These are phyloP conservation scores for Caenorhabditis uteleia DNA, from an alignment of 2,888 invertebrate species.

Conservation along the genomic window DNA sequence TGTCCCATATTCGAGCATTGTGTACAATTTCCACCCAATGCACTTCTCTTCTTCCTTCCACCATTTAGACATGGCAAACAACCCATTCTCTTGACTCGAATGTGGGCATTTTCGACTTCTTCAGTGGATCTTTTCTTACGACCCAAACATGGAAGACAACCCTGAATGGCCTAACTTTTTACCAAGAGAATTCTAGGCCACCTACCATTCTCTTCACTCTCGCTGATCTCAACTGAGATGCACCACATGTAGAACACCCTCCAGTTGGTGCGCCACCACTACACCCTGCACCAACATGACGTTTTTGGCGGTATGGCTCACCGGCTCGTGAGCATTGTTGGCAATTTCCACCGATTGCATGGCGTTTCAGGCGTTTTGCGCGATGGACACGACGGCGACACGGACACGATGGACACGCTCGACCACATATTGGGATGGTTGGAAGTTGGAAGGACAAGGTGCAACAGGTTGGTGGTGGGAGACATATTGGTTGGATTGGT, in stretches of 20 bases:
- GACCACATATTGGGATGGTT: constrained; percentile 27
- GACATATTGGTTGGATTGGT: constrained; percentile 16
- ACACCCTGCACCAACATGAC: not conserved
- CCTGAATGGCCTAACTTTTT: too few species aligned
- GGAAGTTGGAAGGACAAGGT: constrained; percentile 25
- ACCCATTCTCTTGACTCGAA: constrained; percentile 37
- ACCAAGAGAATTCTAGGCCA: too few species aligned
- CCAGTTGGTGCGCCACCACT: too few species aligned
- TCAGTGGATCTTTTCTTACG: too few species aligned
- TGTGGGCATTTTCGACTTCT: too few species aligned
- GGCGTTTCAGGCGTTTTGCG: constrained; percentile 17
- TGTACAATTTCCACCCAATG: constrained; percentile 18
- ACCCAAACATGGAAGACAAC: too few species aligned
- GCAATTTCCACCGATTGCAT: constrained; percentile 13
- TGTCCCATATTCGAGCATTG: constrained; percentile 30
- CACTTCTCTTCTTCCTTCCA: constrained; percentile 31
- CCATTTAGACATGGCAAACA: constrained; percentile 35
- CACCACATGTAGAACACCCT: constrained; percentile 27
- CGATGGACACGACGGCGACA: constrained; percentile 27
- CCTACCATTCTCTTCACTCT: too few species aligned
- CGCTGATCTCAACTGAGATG: constrained; percentile 20
- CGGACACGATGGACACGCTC: constrained; percentile 33
- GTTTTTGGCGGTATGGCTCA: constrained; percentile 11
- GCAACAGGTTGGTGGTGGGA: constrained; percentile 27
- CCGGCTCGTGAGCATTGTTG: constrained; percentile 21